A percentile compares a stretch with the other conserved stretches of the same genome.
Evolutionary conservation across 2,888 invertebrate species (phyloP).

Genomic region (Drosophila affinis): DNA sequence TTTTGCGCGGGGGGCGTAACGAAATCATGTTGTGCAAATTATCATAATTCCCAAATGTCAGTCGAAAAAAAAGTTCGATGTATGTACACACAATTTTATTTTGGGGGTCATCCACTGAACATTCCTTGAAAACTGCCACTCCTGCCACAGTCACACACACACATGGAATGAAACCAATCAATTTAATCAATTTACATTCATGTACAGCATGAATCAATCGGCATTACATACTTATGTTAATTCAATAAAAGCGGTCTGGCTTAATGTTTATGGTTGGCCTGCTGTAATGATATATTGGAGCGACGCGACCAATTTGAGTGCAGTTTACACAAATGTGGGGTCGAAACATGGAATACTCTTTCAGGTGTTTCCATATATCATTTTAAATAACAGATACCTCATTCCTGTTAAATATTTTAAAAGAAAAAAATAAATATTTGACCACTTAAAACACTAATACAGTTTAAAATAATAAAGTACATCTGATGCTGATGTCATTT

Average conservation of each 20-base stretch:
- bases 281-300: not conserved
- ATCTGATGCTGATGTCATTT: too few relatives aligned
- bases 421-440: too few relatives aligned
- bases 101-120: constrained; percentile 1
- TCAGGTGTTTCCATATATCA: too few relatives aligned
- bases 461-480: too few relatives aligned
- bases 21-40: constrained; percentile 20
- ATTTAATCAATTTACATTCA: not conserved
- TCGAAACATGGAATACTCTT: not conserved
- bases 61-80: constrained; percentile 1
- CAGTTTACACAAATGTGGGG: not conserved
- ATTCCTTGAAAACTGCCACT: not conserved
- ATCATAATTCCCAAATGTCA: not conserved
- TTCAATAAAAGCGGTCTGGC: not conserved
- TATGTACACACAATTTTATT: not conserved
- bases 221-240: not conserved
- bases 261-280: not conserved
- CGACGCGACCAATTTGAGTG: not conserved
- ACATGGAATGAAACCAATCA: not conserved
- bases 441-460: too few relatives aligned
- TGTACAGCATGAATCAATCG: not conserved
- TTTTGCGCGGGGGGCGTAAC: constrained; percentile 1
- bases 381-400: too few relatives aligned
- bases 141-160: too few relatives aligned
- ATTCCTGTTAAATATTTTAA: too few relatives aligned